phyloP scores from a whole-genome alignment of 2,888 invertebrate genomes.

The Papilio protenor region DNA sequence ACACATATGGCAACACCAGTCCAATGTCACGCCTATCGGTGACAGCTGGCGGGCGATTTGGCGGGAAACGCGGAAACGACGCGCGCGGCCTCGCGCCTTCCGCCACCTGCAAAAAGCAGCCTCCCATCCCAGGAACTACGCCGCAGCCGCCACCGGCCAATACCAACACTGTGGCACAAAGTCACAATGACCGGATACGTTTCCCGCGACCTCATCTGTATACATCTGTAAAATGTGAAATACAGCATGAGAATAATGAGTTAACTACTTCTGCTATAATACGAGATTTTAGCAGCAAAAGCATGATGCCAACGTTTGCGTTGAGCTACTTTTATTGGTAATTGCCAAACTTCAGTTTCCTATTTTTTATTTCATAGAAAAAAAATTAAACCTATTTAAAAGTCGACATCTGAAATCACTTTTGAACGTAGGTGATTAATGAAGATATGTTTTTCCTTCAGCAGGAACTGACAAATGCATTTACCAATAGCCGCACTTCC shows the following conservation, averaged over 20 bases:
- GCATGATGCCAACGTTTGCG: no score
- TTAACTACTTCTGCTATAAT: no score
- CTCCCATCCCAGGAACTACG: slow-evolving; percentile 45
- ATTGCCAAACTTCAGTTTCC: background rate
- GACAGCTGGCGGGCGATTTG: slow-evolving; percentile 47
- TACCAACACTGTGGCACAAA: background rate
- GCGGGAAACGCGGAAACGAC: slow-evolving; percentile 50
- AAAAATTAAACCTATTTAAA: no score
- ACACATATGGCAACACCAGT: slow-evolving; percentile 20
- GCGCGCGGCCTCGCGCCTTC: slow-evolving; percentile 52
- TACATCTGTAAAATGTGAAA: no score
- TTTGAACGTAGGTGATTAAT: background rate
- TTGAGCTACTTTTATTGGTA: background rate
- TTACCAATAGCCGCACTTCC: background rate
- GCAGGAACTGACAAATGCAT: background rate
- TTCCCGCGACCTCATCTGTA: background rate
- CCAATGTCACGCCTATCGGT: slow-evolving; percentile 43
- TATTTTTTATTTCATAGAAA: no score
- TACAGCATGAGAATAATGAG: no score
- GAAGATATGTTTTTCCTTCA: background rate
- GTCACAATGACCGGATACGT: slow-evolving; percentile 35
- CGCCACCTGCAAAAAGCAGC: slow-evolving; percentile 49
- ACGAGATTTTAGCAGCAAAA: no score
- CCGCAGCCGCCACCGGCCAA: slow-evolving; percentile 37
- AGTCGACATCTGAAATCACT: no score